Base-by-base conservation (phyloP, 2,888 invertebrate species). In the Eupithecia insigniata region DNA sequence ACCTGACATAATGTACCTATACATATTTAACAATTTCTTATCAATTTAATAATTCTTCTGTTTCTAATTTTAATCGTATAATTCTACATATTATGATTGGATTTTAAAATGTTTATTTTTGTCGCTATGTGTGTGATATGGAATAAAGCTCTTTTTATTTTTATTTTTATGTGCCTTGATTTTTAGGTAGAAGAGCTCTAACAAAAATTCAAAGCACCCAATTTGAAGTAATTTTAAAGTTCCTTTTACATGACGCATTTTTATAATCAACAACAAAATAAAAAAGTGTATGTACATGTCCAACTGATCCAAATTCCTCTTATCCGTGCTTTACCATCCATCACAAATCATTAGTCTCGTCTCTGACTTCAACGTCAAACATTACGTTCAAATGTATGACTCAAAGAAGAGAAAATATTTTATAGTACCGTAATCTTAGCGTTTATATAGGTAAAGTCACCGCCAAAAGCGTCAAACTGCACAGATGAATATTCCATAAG, bases 291-390 rank as follows among this genome's bases (percentile, higher is more conserved):
- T 22, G 3, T 55, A 12, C 26, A 5, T 14, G 55, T 55, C 55
- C 22, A 51, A 51, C 22, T 55, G 55, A 55, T 26, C 55, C 55
- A 55, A 55, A 55, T 55, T 26, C 55, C 55, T 55, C 55, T 26
- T 26, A 55, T 55, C 55, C 26, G 72, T 62, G 32, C 55, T 26
- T 14, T 55, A 55, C 55, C 55, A 55, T 55, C 55, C 55, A 26
- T 55, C 55, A 55, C 55, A 14, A 55, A 55, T 55, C 55, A 55
- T 55, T 26, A 55, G 26, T 55, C 55, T 55, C 14, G 12, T 26
- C 12, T 14, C 55, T 55, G 55, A 55, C 12, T 26, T 55, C 55
- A 22, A 14, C 55, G 55, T 55, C 55, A n/a, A 51, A 55, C 14
- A 55, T 55, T 51, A 51, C 46, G 46, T 51, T 51, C 10, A 55